These are phyloP conservation scores for fruit fly (Drosophila melanogaster) DNA, from an alignment of 1,140 invertebrate genomes.

Conservation along the genomic window DNA sequence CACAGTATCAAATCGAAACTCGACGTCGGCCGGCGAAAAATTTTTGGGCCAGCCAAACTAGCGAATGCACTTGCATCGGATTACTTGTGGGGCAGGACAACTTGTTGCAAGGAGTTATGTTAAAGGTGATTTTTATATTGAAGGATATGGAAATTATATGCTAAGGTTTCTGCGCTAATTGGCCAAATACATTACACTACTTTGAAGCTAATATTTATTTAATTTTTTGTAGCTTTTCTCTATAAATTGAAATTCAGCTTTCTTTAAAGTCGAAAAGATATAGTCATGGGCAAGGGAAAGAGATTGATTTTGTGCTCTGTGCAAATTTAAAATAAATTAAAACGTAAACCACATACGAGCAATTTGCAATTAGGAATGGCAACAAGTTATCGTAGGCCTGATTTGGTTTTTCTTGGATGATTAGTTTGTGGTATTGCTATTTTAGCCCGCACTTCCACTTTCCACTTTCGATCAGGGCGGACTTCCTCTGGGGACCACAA, in stretches of 20 bases:
- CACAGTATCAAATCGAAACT: slow-evolving; percentile 45
- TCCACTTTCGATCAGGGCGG: not conserved
- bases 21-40: not conserved
- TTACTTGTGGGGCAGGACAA: not conserved
- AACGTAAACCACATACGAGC: not conserved
- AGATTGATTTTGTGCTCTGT: too few species aligned
- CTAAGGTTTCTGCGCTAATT: too few species aligned
- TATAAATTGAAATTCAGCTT: too few species aligned
- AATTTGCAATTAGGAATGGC: not conserved
- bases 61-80: slow-evolving; percentile 23
- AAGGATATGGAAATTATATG: too few species aligned
- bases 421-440: slow-evolving; percentile 13
- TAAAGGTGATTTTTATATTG: too few species aligned
- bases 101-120: too few species aligned
- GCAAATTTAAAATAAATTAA: not conserved
- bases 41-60: slow-evolving; percentile 12
- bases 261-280: too few species aligned
- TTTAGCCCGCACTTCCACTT: not conserved
- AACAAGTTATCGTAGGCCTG: not conserved
- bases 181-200: too few species aligned
- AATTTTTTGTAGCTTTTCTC: too few species aligned
- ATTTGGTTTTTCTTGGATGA: slow-evolving; percentile 18
- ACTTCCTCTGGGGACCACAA: slow-evolving; percentile 11
- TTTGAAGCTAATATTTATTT: too few species aligned
- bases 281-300: too few species aligned